Percentiles rank a stretch among this genome's conserved stretches.
These are phyloP conservation scores for Atopsyche davidsoni DNA, from an alignment of 1,140 invertebrate species.

Conservation along the genomic window DNA sequence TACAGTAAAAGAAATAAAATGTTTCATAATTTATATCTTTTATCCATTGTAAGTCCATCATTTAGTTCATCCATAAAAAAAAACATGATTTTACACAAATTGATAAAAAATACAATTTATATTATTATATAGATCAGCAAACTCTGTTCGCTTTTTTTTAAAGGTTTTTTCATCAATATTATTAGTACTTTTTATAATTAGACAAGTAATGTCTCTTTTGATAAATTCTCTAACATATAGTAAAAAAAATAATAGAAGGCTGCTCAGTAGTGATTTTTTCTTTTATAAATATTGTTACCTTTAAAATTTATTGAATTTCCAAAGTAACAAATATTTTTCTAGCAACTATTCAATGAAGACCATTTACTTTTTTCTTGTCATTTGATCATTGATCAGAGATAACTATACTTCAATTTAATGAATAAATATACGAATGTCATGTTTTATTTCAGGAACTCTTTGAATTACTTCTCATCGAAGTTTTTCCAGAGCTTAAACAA, in stretches of 20 bases:
- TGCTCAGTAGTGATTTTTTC: neutral
- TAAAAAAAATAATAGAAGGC: neutral
- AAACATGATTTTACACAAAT: neutral
- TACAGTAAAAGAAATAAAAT: conserved; percentile 12
- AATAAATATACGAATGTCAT: conserved; percentile 18
- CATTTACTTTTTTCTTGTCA: conserved; percentile 6
- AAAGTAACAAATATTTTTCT: conserved; percentile 12
- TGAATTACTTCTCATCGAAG: conserved; percentile 64
- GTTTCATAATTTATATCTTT: conserved; percentile 12
- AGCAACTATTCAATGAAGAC: neutral
- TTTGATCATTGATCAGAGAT: too few species aligned
- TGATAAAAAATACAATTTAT: neutral
- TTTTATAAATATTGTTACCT: conserved; percentile 2
- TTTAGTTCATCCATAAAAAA: conserved; percentile 3
- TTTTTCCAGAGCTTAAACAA: conserved; percentile 67
- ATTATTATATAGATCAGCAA: neutral
- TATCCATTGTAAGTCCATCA: conserved; percentile 26
- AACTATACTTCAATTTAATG: neutral
- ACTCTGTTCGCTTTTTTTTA: too few species aligned
- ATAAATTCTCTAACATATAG: neutral
- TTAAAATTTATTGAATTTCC: conserved; percentile 14
- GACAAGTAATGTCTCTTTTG: too few species aligned
- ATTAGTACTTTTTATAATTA: too few species aligned
- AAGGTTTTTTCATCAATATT: too few species aligned
- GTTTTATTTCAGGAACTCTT: conserved; percentile 63